Evolutionary conservation across 2,888 invertebrate species (phyloP), one percentile per base, ranked within the genome.

Genomic region (Cactoblastis cactorum): DNA sequence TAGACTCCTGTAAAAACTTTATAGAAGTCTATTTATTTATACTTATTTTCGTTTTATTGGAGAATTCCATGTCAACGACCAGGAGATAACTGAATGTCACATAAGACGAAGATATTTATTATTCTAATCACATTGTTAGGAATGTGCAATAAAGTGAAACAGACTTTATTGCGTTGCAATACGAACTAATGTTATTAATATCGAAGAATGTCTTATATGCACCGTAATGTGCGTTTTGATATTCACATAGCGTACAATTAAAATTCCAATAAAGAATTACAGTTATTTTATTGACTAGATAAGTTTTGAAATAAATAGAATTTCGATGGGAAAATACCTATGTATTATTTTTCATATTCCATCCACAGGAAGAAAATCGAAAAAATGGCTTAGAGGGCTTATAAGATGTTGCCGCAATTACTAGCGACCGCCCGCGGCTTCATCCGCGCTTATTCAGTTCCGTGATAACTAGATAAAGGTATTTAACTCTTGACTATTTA

Each of bases 201-300:
- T 24, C 22, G 24, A 41, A 41, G 12, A 14, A 24, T 41, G 24
- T 24, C 24, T 24, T 22, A 39, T 41, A 24, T 41, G 24, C 24
- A 24, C 12, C 24, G 41, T 41, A 41, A 41, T 15, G 14, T 24
- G 41, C 14, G 22, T 22, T 49, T 50, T 45, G 32, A 50, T 39
- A 53, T 52, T 55, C 50, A 4, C 33, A 12, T 8, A 53, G 51
- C 41, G 50, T 46, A 39, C 18, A 11, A 56, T 71, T 71, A 59
- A 58, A 57, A 71, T 74, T 68, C 73, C 51, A 52, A 39, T 54
- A 53, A 52, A 49, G 52, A 47, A 54, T 53, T 51, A 45, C 54
- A 46, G 49, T 67, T 69, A 65, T 64, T 65, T 67, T 69, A 70
- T 69, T 59, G 59, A 53, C 54, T 51, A 59, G n/a, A n/a, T n/a